phyloP scores from a whole-genome alignment of 2,113 vertebrate genomes.

The Gavialis gangeticus region DNA sequence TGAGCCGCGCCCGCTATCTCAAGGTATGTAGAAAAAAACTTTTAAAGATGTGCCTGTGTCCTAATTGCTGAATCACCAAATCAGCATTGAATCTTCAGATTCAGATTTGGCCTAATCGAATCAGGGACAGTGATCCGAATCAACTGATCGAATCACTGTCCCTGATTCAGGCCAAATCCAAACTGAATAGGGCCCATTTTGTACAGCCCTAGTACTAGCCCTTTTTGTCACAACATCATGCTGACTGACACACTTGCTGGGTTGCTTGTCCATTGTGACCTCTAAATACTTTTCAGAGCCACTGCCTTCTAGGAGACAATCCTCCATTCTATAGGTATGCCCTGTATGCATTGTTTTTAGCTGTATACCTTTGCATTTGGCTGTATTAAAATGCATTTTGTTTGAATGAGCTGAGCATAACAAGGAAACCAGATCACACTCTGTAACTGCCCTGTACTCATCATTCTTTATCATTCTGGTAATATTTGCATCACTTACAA shows the following conservation, averaged over 20 bases:
- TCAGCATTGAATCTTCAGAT: too few relatives aligned
- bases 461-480: neutral
- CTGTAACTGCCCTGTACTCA: neutral
- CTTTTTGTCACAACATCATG: neutral
- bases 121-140: too few relatives aligned
- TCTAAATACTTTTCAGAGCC: neutral
- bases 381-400: neutral
- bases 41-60: too few relatives aligned
- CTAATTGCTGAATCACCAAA: too few relatives aligned
- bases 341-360: neutral
- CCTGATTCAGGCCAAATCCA: too few relatives aligned
- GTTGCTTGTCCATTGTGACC: slow-evolving; percentile 9
- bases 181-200: too few relatives aligned
- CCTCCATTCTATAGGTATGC: neutral
- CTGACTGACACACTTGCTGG: neutral
- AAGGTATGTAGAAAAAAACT: too few relatives aligned
- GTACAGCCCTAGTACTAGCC: neutral
- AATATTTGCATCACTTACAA: neutral
- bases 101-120: too few relatives aligned
- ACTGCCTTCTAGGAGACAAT: neutral
- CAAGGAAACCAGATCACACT: neutral
- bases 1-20: too few relatives aligned
- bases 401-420: neutral
- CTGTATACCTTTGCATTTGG: neutral
- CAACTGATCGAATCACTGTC: too few relatives aligned